These are phyloP conservation scores for Orius laevigatus DNA, from an alignment of 1,140 invertebrate genomes.

Conservation along the genomic window DNA sequence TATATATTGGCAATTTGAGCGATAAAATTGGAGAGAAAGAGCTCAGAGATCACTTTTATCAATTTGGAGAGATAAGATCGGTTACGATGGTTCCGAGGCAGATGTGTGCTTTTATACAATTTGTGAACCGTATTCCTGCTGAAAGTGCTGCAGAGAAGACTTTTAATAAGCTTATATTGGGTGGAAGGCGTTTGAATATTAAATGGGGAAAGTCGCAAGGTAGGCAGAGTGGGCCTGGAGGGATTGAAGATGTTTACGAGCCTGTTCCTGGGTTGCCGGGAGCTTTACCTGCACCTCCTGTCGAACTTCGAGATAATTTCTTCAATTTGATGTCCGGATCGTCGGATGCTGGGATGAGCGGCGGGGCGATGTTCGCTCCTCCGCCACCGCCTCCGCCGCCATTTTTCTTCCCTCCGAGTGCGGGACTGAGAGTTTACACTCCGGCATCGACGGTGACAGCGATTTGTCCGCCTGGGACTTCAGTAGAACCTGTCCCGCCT, in stretches of 20 bases:
- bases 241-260: slow-evolving; percentile 39
- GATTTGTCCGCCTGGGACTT: slow-evolving; percentile 28
- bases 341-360: slow-evolving; percentile 35
- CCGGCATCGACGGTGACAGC: slow-evolving; percentile 26
- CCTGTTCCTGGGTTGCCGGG: slow-evolving; percentile 76
- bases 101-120: slow-evolving; percentile 96
- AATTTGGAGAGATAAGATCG: slow-evolving; percentile 95
- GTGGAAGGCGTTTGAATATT: slow-evolving; percentile 75
- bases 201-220: slow-evolving; percentile 93
- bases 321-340: slow-evolving; percentile 47
- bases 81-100: slow-evolving; percentile 83
- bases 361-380: slow-evolving; percentile 26
- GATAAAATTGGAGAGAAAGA: slow-evolving; percentile 81
- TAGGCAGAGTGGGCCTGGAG: slow-evolving; percentile 24
- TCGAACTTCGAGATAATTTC: slow-evolving; percentile 61
- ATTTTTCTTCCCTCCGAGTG: slow-evolving; percentile 28
- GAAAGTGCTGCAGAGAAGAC: slow-evolving; percentile 90
- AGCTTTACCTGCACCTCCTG: slow-evolving; percentile 60
- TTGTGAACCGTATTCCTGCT: slow-evolving; percentile 72
- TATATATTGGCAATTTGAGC: slow-evolving; percentile 89
- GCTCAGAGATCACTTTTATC: slow-evolving; percentile 87
- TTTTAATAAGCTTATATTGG: slow-evolving; percentile 87
- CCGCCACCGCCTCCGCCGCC: slow-evolving; percentile 22
- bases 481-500: slow-evolving; percentile 21
- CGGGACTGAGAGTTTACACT: slow-evolving; percentile 27